These are phyloP conservation scores for Thecocarcelia acutangulata DNA, from an alignment of 2,888 invertebrate species.

Conservation along the genomic window DNA sequence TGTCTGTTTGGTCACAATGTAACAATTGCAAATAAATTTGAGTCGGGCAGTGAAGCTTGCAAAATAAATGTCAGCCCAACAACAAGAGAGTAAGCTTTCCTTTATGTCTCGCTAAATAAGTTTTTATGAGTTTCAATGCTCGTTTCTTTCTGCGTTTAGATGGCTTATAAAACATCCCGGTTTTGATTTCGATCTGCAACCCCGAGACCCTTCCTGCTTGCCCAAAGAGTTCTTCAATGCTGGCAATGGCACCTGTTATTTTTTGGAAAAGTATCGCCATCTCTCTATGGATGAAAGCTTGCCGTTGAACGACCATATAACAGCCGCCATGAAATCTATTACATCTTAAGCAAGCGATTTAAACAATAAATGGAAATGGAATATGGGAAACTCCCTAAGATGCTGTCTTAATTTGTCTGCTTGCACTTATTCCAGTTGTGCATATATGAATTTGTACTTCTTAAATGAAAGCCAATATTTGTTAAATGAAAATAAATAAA, in stretches of 20 bases:
- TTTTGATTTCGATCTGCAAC: conserved; percentile 86
- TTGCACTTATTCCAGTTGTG: no score
- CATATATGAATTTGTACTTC: neutral
- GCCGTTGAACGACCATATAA: conserved; percentile 81
- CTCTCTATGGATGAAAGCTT: conserved; percentile 84
- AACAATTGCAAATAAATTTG: conserved; percentile 97
- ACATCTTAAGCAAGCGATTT: conserved; percentile 68
- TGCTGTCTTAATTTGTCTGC: no score
- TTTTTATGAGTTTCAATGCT: neutral
- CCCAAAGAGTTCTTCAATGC: conserved; percentile 92
- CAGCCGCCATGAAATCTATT: conserved; percentile 79
- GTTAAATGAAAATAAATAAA: conserved; percentile 43
- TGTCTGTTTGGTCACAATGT: conserved; percentile 98
- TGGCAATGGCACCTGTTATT: conserved; percentile 91
- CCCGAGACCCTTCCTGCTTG: conserved; percentile 88
- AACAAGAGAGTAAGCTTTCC: conserved; percentile 89
- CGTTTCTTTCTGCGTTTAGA: conserved; percentile 81
- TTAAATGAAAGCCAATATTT: conserved; percentile 18
- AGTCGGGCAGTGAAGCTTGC: conserved; percentile 94
- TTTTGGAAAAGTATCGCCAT: conserved; percentile 90
- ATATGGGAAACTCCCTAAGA: no score
- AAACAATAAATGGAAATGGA: neutral
- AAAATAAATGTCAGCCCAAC: conserved; percentile 96
- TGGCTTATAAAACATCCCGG: conserved; percentile 89
- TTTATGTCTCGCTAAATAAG: neutral